Conservation (phyloP, 2,888 invertebrate genomes). For the Barypeithes pellucidus region DNA sequence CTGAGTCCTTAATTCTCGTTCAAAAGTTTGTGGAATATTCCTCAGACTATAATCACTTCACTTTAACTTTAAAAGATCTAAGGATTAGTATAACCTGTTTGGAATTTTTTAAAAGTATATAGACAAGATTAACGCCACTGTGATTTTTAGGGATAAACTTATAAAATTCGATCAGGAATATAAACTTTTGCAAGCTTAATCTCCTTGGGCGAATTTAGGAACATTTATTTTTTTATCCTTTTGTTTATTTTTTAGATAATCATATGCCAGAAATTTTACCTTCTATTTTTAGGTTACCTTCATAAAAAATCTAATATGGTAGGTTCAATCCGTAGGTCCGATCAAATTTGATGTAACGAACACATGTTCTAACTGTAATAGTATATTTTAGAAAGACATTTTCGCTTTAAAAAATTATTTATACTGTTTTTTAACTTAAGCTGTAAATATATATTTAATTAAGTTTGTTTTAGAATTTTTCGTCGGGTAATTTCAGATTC, state of each 20-base stretch:
- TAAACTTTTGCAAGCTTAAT: conserved; percentile 22
- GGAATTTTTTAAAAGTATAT: conserved; percentile 34
- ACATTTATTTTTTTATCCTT: conserved; percentile 10
- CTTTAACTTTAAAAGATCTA: conserved; percentile 33
- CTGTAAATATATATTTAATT: too few relatives aligned
- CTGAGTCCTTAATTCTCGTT: conserved; percentile 16
- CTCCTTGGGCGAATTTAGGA: neutral
- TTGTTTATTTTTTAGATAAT: conserved; percentile 15
- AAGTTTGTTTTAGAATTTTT: neutral
- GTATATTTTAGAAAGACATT: too few relatives aligned
- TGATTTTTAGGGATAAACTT: conserved; percentile 31
- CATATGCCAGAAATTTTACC: neutral
- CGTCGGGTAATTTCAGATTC: neutral
- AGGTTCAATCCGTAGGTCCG: too few relatives aligned
- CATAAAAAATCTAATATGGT: too few relatives aligned
- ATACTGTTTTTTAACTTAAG: too few relatives aligned
- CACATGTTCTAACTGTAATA: too few relatives aligned
- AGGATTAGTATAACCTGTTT: conserved; percentile 38
- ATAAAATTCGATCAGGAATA: conserved; percentile 34
- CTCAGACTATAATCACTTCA: conserved; percentile 31
- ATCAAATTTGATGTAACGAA: too few relatives aligned
- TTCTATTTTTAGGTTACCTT: too few relatives aligned
- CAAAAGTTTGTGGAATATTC: conserved; percentile 24
- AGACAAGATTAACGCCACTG: conserved; percentile 16
- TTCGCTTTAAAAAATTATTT: too few relatives aligned